Evolutionary conservation across 2,113 vertebrate species (phyloP).

Genomic region (Cinclus mexicanus): DNA sequence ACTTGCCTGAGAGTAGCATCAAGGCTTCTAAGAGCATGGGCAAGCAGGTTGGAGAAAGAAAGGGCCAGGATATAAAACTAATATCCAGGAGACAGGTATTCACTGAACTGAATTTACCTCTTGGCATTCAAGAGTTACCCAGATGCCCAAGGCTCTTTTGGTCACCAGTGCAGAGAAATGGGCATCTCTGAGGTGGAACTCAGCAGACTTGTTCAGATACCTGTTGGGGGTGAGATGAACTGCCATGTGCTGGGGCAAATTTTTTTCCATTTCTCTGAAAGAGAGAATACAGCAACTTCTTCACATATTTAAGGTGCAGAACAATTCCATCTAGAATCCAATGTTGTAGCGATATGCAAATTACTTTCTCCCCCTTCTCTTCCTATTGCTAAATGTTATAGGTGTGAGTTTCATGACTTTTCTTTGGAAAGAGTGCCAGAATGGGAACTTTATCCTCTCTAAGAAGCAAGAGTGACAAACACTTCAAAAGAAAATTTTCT

Average conservation of each 20-base stretch:
- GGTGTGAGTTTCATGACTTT: neutral
- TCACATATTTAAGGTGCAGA: neutral
- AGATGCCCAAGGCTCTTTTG: neutral
- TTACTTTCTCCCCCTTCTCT: neutral
- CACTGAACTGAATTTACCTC: neutral
- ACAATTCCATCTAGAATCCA: neutral
- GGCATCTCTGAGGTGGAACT: neutral
- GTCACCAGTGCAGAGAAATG: neutral
- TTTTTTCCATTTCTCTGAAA: neutral
- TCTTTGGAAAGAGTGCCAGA: neutral
- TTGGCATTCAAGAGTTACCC: neutral
- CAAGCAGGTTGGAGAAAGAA: neutral
- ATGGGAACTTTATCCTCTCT: neutral
- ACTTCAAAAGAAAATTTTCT: conserved; percentile 45
- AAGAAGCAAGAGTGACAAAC: neutral
- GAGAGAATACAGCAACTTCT: neutral
- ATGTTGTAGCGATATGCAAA: neutral
- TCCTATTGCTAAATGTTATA: neutral
- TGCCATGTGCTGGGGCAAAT: neutral
- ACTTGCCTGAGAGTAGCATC: neutral
- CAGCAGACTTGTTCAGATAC: neutral
- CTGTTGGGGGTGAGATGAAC: neutral
- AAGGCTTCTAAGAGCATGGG: neutral
- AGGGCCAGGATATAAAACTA: neutral
- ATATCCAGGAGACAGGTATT: neutral